Conservation (phyloP, 2,797 vertebrate species). For the Silurus aristotelis region DNA sequence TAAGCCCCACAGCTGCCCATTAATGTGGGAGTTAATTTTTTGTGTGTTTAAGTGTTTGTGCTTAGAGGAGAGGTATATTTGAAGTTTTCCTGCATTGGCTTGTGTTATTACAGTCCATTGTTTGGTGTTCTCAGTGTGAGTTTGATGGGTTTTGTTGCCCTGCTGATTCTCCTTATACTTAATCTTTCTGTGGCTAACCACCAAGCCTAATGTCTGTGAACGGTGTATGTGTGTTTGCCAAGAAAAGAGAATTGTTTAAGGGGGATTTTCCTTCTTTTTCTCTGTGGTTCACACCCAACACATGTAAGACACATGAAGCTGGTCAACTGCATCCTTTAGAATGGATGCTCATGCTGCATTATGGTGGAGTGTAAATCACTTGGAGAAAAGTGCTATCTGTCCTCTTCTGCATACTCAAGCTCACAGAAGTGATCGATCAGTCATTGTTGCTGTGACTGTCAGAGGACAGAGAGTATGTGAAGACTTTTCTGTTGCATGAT, state of each 20-base stretch:
- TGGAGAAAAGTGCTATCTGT: neutral
- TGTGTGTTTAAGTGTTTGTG: neutral
- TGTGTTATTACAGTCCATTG: neutral
- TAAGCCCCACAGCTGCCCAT: neutral
- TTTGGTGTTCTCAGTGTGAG: neutral
- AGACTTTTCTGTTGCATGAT: too few species aligned
- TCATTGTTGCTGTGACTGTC: neutral
- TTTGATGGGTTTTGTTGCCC: neutral
- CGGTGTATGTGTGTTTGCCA: neutral
- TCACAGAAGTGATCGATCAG: neutral
- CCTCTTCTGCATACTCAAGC: neutral
- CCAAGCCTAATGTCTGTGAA: neutral
- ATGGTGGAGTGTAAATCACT: neutral
- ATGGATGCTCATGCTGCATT: neutral
- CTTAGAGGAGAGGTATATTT: neutral
- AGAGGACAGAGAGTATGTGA: neutral
- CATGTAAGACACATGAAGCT: neutral
- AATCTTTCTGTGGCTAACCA: neutral
- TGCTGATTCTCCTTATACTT: neutral
- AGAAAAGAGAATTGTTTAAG: neutral
- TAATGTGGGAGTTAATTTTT: neutral
- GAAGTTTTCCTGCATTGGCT: slow-evolving; percentile 4
- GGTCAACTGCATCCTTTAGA: neutral
- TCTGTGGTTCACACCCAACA: neutral
- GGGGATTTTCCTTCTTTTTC: neutral